Evolutionary conservation across 2,113 vertebrate species (phyloP), one percentile per base, ranked within the genome.

Genomic region (Catagonus wagneri): DNA sequence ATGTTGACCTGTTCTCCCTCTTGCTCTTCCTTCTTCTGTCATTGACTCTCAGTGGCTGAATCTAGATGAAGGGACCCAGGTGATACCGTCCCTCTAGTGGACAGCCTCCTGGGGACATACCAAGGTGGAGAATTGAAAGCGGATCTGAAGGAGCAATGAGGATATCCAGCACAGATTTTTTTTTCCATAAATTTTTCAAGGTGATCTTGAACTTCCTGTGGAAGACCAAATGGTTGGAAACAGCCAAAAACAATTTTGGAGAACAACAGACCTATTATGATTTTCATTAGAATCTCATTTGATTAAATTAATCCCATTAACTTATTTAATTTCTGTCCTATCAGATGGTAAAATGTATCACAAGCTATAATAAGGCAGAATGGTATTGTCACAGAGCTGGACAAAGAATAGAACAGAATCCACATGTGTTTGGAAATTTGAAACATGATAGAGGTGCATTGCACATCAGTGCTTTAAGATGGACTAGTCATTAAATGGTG

Each of bases 191-290:
- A 32, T 16, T 78, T 83, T 89, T 96, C 56, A 89, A 85, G 68
- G 58, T 89, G 29, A 61, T 84, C 27, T 72, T 92, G 58, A 90
- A 68, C 66, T 68, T 93, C 80, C 61, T 13, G 4, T 60, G 65
- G n/a, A 74, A 74, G 60, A 54, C 54, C 16, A 80, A 68, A 87
- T 56, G 20, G 50, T 92, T 12, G 39, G 65, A 83, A 63, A 39
- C 50, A 71, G 56, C 39, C 58, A 94, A 69, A 75, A 76, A 68
- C 52, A 75, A 5, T 39, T 94, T 89, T 89, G 63, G 79, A 89
- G 71, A 76, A 66, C 68, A 56, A 56, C 32, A 78, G 27, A 65
- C 7, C 44, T 50, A 44, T 72, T 60, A 79, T 34, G 34, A 92
- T 54, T 89, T 80, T 93, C 29, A 81, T 86, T 95, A 56, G 36